Evolutionary conservation across 2,888 invertebrate species (phyloP).

Genomic region (Tillus elongatus): DNA sequence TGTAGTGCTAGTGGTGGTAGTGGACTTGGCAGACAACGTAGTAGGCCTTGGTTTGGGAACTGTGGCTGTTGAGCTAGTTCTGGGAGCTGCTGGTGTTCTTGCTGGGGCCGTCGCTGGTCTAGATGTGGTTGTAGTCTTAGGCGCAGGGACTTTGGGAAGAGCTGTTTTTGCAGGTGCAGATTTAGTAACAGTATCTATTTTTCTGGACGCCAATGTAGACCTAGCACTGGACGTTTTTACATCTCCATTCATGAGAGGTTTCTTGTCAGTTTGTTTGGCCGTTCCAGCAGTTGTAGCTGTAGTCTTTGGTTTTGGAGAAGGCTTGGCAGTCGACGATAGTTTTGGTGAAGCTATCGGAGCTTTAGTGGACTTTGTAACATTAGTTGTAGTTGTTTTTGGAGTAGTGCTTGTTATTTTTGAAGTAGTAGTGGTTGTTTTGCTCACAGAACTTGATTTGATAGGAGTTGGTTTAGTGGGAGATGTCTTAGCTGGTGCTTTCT

Average conservation of each 20-base stretch:
- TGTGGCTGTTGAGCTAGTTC: too few species aligned
- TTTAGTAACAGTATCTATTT: not conserved
- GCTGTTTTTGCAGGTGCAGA: conserved; percentile 10
- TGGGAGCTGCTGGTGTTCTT: conserved; percentile 17
- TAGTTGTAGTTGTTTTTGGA: conserved; percentile 20
- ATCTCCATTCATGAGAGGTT: not conserved
- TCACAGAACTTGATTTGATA: conserved; percentile 11
- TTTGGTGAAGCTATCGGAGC: conserved; percentile 16
- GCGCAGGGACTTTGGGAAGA: conserved; percentile 6
- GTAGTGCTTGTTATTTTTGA: conserved; percentile 18
- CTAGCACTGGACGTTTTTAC: not conserved
- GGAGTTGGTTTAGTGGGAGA: not conserved
- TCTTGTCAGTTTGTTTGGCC: too few species aligned
- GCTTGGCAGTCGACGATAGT: conserved; percentile 21
- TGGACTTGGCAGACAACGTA: conserved; percentile 17
- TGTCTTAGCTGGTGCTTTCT: conserved; percentile 15
- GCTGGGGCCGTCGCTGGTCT: conserved; percentile 22
- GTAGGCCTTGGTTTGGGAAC: conserved; percentile 19
- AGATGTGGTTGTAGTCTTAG: conserved; percentile 21
- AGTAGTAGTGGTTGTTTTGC: conserved; percentile 23
- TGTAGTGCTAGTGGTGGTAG: too few species aligned
- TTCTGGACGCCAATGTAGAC: not conserved
- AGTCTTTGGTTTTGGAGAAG: conserved; percentile 19
- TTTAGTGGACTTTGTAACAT: conserved; percentile 11
- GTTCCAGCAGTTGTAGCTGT: conserved; percentile 13